These are phyloP conservation scores for Crocuta crocuta DNA, from an alignment of 2,113 vertebrate species.

Conservation along the genomic window DNA sequence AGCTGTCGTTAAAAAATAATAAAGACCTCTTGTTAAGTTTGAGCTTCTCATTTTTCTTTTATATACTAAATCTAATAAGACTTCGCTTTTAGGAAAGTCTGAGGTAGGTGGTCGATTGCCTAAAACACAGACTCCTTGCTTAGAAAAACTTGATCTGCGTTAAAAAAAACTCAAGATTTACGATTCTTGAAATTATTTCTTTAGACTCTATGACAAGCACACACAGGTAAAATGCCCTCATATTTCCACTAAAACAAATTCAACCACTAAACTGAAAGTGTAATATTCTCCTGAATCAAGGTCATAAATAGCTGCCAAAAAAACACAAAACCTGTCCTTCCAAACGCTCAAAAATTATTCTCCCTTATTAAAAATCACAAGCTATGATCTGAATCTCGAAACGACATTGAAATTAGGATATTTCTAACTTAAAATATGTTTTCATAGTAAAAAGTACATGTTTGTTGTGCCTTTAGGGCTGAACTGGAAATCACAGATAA, in stretches of 20 bases:
- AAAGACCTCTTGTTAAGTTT: constrained; percentile 22
- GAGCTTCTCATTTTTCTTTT: neutral
- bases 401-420: neutral
- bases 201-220: constrained; percentile 32
- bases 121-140: constrained; percentile 34
- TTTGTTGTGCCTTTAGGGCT: neutral
- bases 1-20: neutral
- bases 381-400: neutral
- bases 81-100: constrained; percentile 14
- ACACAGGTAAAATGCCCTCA: neutral
- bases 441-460: neutral
- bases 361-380: constrained; percentile 39
- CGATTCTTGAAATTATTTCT: constrained; percentile 32
- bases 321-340: neutral
- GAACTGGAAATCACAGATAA: neutral
- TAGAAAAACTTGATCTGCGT: neutral
- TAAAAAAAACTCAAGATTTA: constrained; percentile 45
- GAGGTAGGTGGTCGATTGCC: neutral
- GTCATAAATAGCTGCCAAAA: neutral
- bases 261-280: constrained; percentile 30
- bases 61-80: neutral
- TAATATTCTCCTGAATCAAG: neutral
- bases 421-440: constrained; percentile 31
- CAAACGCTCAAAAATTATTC: constrained; percentile 53
- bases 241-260: constrained; percentile 46